Base-by-base conservation (phyloP, 2,113 vertebrate genomes). In the Grammatotria lemairii region DNA sequence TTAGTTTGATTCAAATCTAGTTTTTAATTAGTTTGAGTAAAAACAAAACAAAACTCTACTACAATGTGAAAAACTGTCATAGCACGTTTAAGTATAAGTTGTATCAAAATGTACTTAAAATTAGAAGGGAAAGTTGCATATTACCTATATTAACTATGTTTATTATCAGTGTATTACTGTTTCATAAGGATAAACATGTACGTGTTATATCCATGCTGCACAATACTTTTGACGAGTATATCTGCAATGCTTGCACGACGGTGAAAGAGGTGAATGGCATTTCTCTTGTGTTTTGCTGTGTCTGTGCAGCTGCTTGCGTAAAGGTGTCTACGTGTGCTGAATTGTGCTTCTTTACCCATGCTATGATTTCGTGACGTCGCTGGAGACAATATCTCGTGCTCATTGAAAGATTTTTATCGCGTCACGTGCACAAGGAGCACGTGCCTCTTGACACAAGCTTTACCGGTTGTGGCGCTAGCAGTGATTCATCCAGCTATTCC, bases 381-480 rank as follows among this genome's bases (percentile, higher is more conserved):
- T 14, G 7, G 51, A 82, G 12, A 91, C 91, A 88, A 89, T 75
- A 63, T 87, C 70, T 87, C 19, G 57, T 33, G 51, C 63, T 84
- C 83, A 87, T 85, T 91, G 79, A 89, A 58, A 88, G 73, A 87
- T 89, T 85, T 68, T 58, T 81, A 87, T 88, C 80, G 79, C 14
- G 3, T 40, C 47, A 9, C 28, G 63, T 42, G 65, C 55, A 73
- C 11, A 87, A 89, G 33, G 85, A 65, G 80, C 68, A 85, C 23
- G 58, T 85, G 45, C 33, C 57, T 83, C 78, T 75, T 82, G 83
- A 82, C 82, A 83, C 55, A 57, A 10, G 19, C n/a, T 75, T 73
- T 19, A 51, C 65, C 35, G 47, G 38, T 70, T 53, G 38, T 13
- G 47, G 12, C 3, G 1, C 42, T 63, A 23, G 10, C 26, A 8